phyloP scores from a whole-genome alignment of 2,888 invertebrate genomes.

The Pterobdella sp. region DNA sequence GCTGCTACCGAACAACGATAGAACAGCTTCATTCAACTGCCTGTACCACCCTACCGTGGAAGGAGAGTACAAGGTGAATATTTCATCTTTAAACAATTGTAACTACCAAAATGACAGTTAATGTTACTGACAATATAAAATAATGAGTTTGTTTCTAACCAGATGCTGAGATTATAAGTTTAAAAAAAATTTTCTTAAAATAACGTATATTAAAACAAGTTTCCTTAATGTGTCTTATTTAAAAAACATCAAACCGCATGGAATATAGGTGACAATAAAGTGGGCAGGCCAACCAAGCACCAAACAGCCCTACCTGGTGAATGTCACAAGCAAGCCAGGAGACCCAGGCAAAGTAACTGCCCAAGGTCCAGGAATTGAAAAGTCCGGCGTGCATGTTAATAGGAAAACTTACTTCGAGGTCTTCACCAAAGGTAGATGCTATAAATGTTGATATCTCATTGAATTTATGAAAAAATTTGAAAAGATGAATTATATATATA shows the following conservation, averaged over 20 bases:
- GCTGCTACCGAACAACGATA: constrained; percentile 70
- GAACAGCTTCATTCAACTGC: constrained; percentile 71
- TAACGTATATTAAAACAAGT: no score
- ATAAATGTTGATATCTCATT: background rate
- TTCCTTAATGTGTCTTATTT: no score
- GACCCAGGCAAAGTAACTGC: constrained; percentile 70
- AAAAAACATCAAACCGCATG: background rate
- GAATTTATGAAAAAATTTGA: no score
- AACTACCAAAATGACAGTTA: no score
- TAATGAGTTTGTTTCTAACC: no score
- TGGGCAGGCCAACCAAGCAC: constrained; percentile 71
- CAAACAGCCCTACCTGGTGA: constrained; percentile 69
- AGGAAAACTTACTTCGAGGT: constrained; percentile 74
- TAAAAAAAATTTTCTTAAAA: no score
- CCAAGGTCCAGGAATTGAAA: constrained; percentile 71
- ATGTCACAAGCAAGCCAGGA: constrained; percentile 69
- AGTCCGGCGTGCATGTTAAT: constrained; percentile 65
- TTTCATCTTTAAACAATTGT: no score
- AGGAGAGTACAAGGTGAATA: constrained; percentile 60
- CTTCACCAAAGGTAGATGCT: constrained; percentile 62
- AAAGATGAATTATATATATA: no score
- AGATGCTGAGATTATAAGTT: no score
- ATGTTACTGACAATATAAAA: no score
- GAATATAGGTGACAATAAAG: constrained; percentile 60
- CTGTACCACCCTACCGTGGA: constrained; percentile 70